phyloP scores from a whole-genome alignment of 2,888 invertebrate genomes.

The Cyrtodaria siliqua region DNA sequence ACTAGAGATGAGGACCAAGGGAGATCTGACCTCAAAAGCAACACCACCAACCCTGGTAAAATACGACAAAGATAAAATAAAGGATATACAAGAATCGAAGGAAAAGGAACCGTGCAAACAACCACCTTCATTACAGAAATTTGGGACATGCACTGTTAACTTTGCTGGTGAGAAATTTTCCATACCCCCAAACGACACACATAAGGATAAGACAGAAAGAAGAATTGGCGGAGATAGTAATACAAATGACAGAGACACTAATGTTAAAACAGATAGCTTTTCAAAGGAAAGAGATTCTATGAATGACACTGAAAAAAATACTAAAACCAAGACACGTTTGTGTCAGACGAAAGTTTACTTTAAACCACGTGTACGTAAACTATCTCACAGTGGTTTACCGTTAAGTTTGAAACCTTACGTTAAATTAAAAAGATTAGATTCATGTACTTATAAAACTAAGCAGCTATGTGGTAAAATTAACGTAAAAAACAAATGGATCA shows the following conservation, averaged over 20 bases:
- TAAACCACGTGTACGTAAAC: background rate
- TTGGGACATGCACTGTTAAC: background rate
- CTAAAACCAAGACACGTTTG: background rate
- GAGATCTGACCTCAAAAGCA: background rate
- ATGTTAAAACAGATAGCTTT: too few species aligned
- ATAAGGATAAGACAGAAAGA: background rate
- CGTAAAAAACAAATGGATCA: too few species aligned
- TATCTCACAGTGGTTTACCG: constrained; percentile 1
- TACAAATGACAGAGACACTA: background rate
- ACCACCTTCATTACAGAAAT: background rate
- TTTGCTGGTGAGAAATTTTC: constrained; percentile 7
- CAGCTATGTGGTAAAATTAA: too few species aligned
- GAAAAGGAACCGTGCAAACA: too few species aligned
- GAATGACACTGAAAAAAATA: too few species aligned
- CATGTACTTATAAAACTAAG: background rate
- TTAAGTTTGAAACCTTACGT: constrained; percentile 25
- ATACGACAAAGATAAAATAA: too few species aligned
- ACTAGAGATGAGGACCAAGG: constrained; percentile 40
- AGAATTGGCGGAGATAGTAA: too few species aligned
- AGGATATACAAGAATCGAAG: too few species aligned
- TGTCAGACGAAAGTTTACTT: background rate
- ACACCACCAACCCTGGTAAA: background rate
- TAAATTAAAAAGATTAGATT: constrained; percentile 17
- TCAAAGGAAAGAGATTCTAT: too few species aligned
- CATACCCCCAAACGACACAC: background rate